These are phyloP conservation scores for Bimastos eiseni DNA, from an alignment of 2,888 invertebrate species.

Conservation along the genomic window DNA sequence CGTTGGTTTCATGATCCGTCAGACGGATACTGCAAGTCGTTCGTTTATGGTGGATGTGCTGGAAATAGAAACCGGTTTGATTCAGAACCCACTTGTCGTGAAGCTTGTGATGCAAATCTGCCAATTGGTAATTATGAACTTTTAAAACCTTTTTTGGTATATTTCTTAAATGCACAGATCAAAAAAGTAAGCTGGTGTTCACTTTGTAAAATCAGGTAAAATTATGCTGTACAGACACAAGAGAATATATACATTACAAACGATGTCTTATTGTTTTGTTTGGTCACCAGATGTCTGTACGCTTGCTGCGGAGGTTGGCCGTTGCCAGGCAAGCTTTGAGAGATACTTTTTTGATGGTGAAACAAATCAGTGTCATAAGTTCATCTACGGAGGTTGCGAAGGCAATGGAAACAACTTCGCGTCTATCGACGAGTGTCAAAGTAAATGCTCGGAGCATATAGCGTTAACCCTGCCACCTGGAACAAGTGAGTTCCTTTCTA, in stretches of 20 bases:
- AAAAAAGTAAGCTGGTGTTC: neutral
- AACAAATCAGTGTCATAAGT: conserved; percentile 63
- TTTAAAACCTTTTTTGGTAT: neutral
- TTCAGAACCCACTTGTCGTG: conserved; percentile 45
- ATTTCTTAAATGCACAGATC: too few relatives aligned
- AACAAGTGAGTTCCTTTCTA: neutral
- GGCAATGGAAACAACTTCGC: conserved; percentile 78
- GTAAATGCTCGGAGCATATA: conserved; percentile 25
- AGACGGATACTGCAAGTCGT: conserved; percentile 73
- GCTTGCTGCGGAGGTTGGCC: conserved; percentile 35
- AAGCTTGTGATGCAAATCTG: conserved; percentile 39
- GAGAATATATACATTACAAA: neutral
- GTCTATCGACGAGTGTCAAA: conserved; percentile 38
- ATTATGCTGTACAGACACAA: neutral
- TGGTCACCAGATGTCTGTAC: conserved; percentile 37
- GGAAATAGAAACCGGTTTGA: conserved; percentile 72
- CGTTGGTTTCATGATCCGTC: conserved; percentile 41
- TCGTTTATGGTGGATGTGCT: conserved; percentile 82
- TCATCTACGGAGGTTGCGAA: conserved; percentile 86
- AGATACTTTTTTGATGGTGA: conserved; percentile 29
- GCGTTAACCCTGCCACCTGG: conserved; percentile 10
- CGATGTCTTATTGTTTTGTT: neutral
- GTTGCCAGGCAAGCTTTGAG: conserved; percentile 30
- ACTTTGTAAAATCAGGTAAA: neutral
- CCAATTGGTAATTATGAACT: conserved; percentile 39